Base-by-base conservation (phyloP, 2,888 invertebrate species). In the Hofmannophila pseudospretella region DNA sequence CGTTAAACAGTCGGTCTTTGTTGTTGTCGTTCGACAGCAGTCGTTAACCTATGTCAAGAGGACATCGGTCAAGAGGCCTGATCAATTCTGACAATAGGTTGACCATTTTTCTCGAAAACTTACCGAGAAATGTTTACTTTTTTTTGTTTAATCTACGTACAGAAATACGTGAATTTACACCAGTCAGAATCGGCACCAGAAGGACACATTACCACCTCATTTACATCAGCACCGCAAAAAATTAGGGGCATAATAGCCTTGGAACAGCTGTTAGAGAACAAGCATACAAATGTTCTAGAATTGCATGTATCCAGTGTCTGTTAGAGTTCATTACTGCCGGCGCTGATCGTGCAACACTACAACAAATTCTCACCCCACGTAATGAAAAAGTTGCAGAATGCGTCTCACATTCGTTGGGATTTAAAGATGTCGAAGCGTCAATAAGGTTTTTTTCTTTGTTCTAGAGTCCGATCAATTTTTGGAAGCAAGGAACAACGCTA, bases 381-480 rank as follows among this genome's bases (percentile, higher is more conserved):
- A 36, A 39, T 45, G 7, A 35, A 35, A 35, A 29, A 8, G 7
- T 42, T 11, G 31, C 32, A 23, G 29, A 29, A 22, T 43, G 43
- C 36, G 36, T 38, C 38, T 2, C 36, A 40, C 38, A 38, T 43
- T 35, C 20, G 8, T 9, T 43, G 27, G 43, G 30, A 32, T 23
- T n/a, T n/a, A n/a, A n/a, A n/a, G n/a, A n/a, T n/a, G n/a, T n/a
- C n/a, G n/a, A n/a, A n/a, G n/a, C n/a, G n/a, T n/a, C n/a, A n/a
- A n/a, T n/a, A n/a, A n/a, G n/a, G n/a, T n/a, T 72, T 1, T 67
- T 64, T 61, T 51, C 65, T 62, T 67, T 66, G 65, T 67, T 66
- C 52, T 67, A 67, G 67, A 61, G 50, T 39, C 49, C 40, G 47
- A 50, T 48, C 46, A 53, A 40, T 50, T 51, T 49, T 36, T 41